A percentile compares a stretch with the other conserved stretches of the same genome.
Conservation (phyloP, 2,113 vertebrate genomes). For the Proterorhinus semilunaris region DNA sequence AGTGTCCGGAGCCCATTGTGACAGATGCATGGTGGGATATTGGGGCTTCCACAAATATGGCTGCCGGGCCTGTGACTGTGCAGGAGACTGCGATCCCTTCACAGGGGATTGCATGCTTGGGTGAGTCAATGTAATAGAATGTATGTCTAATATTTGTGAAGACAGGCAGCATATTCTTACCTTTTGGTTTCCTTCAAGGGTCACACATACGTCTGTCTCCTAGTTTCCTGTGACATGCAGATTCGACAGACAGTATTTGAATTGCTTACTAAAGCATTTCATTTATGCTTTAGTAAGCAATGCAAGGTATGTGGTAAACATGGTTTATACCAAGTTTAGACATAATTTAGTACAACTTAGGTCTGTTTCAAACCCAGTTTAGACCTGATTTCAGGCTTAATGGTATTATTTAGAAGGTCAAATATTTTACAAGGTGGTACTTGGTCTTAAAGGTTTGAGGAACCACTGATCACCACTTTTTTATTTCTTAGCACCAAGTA, state of each 20-base stretch:
- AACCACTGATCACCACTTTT: no score
- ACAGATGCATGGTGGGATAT: conserved; percentile 92
- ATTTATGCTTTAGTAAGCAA: no score
- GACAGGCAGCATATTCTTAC: neutral
- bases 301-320: no score
- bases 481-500: no score
- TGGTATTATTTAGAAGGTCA: no score
- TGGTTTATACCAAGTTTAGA: no score
- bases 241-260: neutral
- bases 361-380: no score
- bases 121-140: conserved; percentile 67
- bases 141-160: neutral
- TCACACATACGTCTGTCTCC: neutral
- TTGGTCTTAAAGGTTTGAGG: no score
- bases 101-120: conserved; percentile 87
- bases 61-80: conserved; percentile 90
- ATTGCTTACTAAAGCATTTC: no score
- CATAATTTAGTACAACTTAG: no score
- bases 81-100: conserved; percentile 87
- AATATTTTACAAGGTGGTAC: no score
- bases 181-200: neutral
- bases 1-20: conserved; percentile 85
- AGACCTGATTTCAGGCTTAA: no score
- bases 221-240: neutral
- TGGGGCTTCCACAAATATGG: conserved; percentile 92